Evolutionary conservation across 2,888 invertebrate genomes (phyloP), one percentile per base, ranked within the genome.

Genomic region (Dasysyrphus albostriatus): DNA sequence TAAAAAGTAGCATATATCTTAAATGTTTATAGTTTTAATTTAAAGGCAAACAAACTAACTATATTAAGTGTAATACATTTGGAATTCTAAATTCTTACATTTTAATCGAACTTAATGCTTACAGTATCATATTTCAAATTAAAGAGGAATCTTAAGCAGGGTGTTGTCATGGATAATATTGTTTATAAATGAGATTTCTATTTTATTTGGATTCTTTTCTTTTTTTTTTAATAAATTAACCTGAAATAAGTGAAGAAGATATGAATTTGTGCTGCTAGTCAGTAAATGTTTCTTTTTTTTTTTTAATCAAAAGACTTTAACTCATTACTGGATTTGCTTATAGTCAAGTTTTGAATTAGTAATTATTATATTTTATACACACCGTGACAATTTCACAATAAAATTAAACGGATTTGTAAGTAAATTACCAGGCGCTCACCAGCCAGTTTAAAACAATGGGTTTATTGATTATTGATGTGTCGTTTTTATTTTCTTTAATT

Each of bases 401-500:
- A 63, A 37, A 58, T 77, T 44, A 51, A 67, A 77, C 7, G 47
- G 24, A 54, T 78, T 78, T 65, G 19, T 12, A 3, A 37, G 63
- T 14, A 39, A 47, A 34, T 14, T 59, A 44, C 24, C 58, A 12
- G 32, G 32, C 42, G 14, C 42, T 2, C 32, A 42, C 8, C 24
- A 51, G 9, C 10, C 19, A 34, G 1, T 34, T 59, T 39, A 47
- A 70, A 42, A 72, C 42, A 65, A 73, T 73, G 42, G 39, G 49
- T 73, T 80, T 51, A 67, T 67, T 49, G 73, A 49, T 80, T 51
- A 67, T 67, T 49, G 73, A 49, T 44, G 10, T 5, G 3, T n/a
- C n/a, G 8, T 47, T 54, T 24, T 29, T 1, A 51, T 29, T 51
- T 32, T 19, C 2, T 12, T 19, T 37, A 34, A 59, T 59, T 59